Evolutionary conservation across 2,888 invertebrate species (phyloP), one percentile per base, ranked within the genome.

Genomic region (Cancer borealis): DNA sequence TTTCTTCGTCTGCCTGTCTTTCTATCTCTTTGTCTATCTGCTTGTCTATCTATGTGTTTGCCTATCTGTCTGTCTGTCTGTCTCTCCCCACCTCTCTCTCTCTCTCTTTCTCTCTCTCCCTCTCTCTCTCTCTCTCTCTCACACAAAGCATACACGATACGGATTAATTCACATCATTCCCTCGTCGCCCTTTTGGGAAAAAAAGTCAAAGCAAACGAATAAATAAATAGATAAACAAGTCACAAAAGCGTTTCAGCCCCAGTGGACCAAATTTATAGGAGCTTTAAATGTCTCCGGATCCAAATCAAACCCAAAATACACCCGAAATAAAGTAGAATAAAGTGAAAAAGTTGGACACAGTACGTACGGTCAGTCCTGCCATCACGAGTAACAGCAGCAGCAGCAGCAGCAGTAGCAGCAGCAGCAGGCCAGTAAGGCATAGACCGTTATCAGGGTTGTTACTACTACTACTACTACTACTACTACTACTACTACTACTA

Each of bases 241-340:
- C 26, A 47, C 47, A n/a, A 79, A 10, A 79, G 30, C 46, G 47
- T 46, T 6, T 47, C 47, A 88, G 8, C 26, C 8, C 26, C 4
- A 12, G 26, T 45, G 46, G 26, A n/a, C 46, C 21, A 10, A 47
- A 88, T 88, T 46, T 47, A 47, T 39, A 39, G 46, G 46, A 12
- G 12, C 49, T 21, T 26, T 49, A 46, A 88, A 47, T 21, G 49
- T 88, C 49, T 47, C 46, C 26, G 46, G 54, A 84, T n/a, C 88
- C n/a, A 47, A 47, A 88, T 88, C n/a, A 88, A 88, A 46, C 88
- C n/a, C 88, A 12, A 26, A 26, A 79, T 30, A 79, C 10, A 30
- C 14, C 79, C 79, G 21, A 30, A 79, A 30, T 79, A 79, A 79
- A 79, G 30, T 30, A 79, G 30, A 26, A 26, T 26, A 79, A 79